Base-by-base conservation (phyloP, 1,140 invertebrate species). In the Pseudomyrmex concolor region DNA sequence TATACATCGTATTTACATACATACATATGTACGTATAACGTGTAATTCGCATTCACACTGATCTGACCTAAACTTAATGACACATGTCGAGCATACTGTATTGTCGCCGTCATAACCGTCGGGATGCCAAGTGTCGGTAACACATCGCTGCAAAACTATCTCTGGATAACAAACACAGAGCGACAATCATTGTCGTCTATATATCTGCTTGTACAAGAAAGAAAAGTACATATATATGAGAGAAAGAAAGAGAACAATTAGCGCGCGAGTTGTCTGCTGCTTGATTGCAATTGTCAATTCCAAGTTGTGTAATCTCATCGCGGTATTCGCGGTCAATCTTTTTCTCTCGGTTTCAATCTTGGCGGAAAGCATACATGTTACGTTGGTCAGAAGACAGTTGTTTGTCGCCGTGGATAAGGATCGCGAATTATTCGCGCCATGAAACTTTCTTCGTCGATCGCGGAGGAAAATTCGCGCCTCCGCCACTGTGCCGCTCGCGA, bases 121-220 rank as follows among this genome's bases (percentile, higher is more conserved):
- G 43, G 76, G 76, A 70, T 34, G 45, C 43, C 8, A 80, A 15
- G 76, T 80, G 76, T 66, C 76, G 76, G 76, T 71, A 80, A 80
- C 60, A 80, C 22, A 25, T n/a, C 64, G 34, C 57, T 15, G 72
- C 45, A 60, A 7, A 34, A n/a, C 60, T 17, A 8, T 9, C 48
- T n/a, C 25, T 13, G 48, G 62, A 12, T 76, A 50, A 64, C 62
- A 64, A n/a, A 64, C 54, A 7, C 66, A 80, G 66, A 19, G 43
- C 54, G 66, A 71, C 57, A 43, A 48, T 55, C 62, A 43, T 74
- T 45, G 34, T 54, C 72, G 50, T 68, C 76, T n/a, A 43, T 59
- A 13, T 51, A 51, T 12, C 55, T 50, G 15, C 64, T 10, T 43
- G 48, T 13, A 60, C 15, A 45, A 12, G 43, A 45, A 17, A 70